phyloP scores from a whole-genome alignment of 2,797 vertebrate genomes.

The Hippoglossus hippoglossus region DNA sequence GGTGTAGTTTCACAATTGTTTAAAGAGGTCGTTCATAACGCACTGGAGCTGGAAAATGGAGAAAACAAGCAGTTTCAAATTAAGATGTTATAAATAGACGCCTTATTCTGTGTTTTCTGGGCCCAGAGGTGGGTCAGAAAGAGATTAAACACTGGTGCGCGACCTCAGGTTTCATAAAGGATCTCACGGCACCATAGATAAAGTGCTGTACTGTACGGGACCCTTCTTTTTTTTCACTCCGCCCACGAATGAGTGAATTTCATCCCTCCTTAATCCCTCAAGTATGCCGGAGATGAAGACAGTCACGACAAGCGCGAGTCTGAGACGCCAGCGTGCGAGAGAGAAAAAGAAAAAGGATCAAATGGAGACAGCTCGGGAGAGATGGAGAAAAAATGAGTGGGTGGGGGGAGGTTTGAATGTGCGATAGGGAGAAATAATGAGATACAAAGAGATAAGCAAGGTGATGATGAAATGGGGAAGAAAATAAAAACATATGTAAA shows the following conservation, averaged over 20 bases:
- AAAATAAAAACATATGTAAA: constrained; percentile 7
- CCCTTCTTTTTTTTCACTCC: constrained; percentile 56
- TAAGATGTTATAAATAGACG: constrained; percentile 21
- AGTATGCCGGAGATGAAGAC: constrained; percentile 85
- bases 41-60: background rate
- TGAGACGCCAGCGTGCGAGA: constrained; percentile 53
- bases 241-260: constrained; percentile 80
- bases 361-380: constrained; percentile 22
- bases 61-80: background rate
- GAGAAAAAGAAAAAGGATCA: constrained; percentile 31
- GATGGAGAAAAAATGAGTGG: background rate
- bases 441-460: constrained; percentile 11
- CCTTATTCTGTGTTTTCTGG: constrained; percentile 27
- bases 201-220: constrained; percentile 63
- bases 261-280: constrained; percentile 85
- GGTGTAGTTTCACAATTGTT: background rate
- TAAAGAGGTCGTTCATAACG: background rate
- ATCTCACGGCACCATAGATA: constrained; percentile 72
- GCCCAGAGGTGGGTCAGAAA: constrained; percentile 30
- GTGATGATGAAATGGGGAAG: background rate
- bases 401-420: background rate
- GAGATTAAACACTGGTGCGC: constrained; percentile 52
- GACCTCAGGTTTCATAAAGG: constrained; percentile 77
- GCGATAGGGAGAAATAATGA: constrained; percentile 10
- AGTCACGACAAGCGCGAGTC: constrained; percentile 74